These are phyloP conservation scores for Nesidiocoris tenuis DNA, from an alignment of 2,888 invertebrate genomes.

Conservation along the genomic window DNA sequence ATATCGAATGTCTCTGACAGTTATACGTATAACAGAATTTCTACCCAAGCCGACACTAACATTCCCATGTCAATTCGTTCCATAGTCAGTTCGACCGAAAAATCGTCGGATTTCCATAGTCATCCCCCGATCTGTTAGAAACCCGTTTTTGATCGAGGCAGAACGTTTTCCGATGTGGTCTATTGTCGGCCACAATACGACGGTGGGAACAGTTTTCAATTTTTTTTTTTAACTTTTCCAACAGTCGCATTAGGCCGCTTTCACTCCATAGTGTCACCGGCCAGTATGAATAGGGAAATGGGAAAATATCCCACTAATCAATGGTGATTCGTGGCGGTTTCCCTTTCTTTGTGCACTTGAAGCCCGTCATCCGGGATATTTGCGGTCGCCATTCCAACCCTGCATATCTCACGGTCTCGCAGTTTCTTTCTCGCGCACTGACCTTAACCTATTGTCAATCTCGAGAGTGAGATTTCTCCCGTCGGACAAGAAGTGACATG, in stretches of 20 bases:
- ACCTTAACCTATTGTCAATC: background rate
- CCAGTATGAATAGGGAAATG: slow-evolving; percentile 33
- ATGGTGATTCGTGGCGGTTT: slow-evolving; percentile 34
- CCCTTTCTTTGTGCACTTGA: slow-evolving; percentile 4
- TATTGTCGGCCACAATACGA: background rate
- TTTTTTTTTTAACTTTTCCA: background rate
- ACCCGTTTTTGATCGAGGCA: background rate
- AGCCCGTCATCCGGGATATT: background rate
- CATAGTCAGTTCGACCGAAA: background rate
- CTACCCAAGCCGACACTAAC: background rate
- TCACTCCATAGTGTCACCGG: background rate
- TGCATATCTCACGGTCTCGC: background rate
- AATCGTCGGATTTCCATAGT: background rate
- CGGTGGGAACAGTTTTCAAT: background rate
- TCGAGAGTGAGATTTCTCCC: slow-evolving; percentile 8
- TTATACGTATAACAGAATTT: too few relatives aligned
- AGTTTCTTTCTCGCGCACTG: background rate
- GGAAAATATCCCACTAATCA: slow-evolving; percentile 14
- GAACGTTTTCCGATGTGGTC: background rate
- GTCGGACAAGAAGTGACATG: too few relatives aligned
- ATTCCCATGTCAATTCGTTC: background rate
- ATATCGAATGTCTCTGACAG: too few relatives aligned
- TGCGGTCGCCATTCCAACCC: background rate
- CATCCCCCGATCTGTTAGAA: background rate
- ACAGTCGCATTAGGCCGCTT: background rate